Conservation (phyloP, 2,113 vertebrate genomes). For the Acrocephalus kingi region DNA sequence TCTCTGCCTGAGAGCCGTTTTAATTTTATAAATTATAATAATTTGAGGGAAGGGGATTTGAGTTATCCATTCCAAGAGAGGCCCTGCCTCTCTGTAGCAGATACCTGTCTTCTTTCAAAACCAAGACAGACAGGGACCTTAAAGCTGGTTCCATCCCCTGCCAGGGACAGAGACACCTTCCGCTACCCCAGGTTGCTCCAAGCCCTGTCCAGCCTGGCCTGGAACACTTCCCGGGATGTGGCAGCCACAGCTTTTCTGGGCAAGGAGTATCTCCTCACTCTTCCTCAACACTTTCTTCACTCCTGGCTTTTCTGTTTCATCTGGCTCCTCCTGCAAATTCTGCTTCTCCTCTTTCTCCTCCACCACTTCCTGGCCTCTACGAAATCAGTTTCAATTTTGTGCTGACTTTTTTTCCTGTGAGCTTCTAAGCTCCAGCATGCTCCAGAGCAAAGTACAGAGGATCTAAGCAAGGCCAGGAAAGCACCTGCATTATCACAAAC, state of each 20-base stretch:
- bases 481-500: neutral
- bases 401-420: neutral
- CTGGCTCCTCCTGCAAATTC: neutral
- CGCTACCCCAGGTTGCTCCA: neutral
- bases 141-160: accelerated
- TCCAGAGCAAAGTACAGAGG: neutral
- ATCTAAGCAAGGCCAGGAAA: neutral
- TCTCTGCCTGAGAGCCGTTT: no score
- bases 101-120: no score
- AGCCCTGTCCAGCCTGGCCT: accelerated
- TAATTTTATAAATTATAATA: no score
- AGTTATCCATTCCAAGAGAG: no score
- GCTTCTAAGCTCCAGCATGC: neutral
- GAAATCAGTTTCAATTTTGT: neutral
- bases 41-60: no score
- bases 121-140: neutral
- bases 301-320: neutral
- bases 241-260: neutral
- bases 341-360: neutral
- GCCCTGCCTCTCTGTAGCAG: no score
- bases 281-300: neutral
- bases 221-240: neutral
- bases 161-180: neutral
- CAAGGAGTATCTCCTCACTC: neutral
- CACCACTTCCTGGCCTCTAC: neutral